A percentile compares a stretch with the other conserved stretches of the same genome.
phyloP scores from a whole-genome alignment of 2,797 vertebrate species.

The Lagorchestes hirsutus region DNA sequence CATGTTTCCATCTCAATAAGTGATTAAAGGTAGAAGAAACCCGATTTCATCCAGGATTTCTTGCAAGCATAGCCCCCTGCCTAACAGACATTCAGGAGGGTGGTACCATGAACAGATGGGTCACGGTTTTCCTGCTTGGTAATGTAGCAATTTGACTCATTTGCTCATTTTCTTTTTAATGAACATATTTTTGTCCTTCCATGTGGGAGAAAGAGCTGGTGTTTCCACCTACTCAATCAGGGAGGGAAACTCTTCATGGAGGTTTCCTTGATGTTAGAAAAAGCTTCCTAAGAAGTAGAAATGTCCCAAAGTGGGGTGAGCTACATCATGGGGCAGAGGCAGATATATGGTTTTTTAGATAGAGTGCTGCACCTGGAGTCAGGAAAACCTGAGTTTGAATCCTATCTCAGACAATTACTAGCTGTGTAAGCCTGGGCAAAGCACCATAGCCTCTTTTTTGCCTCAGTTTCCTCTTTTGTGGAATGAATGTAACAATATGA shows the following conservation, averaged over 20 bases:
- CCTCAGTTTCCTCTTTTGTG: not conserved
- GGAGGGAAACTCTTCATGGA: not conserved
- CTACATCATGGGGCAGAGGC: not conserved
- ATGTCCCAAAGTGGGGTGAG: not conserved
- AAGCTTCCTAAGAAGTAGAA: slow-evolving; percentile 1
- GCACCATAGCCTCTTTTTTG: not conserved
- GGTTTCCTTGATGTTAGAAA: not conserved
- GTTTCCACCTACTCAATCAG: not conserved
- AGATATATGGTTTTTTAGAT: not conserved
- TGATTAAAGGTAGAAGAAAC: not conserved
- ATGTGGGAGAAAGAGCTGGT: not conserved
- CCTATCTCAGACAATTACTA: not conserved
- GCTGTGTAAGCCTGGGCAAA: not conserved
- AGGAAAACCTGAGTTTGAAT: not conserved
- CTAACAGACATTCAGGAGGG: not conserved
- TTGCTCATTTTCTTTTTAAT: slow-evolving; percentile 5
- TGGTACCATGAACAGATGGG: not conserved
- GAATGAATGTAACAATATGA: not conserved
- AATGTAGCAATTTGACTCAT: not conserved
- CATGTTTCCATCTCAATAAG: not conserved
- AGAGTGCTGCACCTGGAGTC: not conserved
- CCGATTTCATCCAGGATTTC: not conserved
- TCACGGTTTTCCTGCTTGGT: not conserved
- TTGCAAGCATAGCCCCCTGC: not conserved
- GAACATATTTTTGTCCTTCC: not conserved